Percentiles rank a stretch among this genome's conserved stretches.
phyloP scores from a whole-genome alignment of 2,888 invertebrate species.

The Globia sparganii region DNA sequence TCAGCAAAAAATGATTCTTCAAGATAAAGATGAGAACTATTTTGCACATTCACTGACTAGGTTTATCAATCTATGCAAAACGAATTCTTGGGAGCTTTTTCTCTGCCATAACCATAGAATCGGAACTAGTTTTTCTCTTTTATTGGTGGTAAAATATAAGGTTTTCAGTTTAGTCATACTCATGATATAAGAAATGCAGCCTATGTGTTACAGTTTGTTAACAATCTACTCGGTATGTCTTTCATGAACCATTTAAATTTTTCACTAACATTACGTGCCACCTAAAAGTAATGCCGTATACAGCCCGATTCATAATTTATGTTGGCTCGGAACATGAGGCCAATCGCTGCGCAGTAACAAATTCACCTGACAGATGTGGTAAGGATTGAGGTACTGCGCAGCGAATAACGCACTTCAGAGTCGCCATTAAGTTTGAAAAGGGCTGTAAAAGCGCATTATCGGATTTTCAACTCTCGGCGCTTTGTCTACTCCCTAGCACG shows the following conservation, averaged over 20 bases:
- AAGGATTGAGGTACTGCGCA: neutral
- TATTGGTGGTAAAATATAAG: slow-evolving; percentile 12
- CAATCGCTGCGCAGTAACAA: neutral
- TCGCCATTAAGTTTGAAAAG: neutral
- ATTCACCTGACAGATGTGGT: neutral
- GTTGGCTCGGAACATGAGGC: neutral
- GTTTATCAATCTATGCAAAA: neutral
- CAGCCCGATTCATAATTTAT: neutral
- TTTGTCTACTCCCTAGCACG: too few species aligned
- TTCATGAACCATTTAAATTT: neutral
- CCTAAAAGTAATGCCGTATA: neutral
- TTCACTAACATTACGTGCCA: neutral
- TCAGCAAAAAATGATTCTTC: neutral
- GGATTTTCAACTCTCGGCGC: neutral
- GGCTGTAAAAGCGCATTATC: neutral
- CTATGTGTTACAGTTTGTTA: slow-evolving; percentile 17
- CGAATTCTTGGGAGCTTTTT: neutral
- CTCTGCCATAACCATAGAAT: neutral
- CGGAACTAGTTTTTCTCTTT: neutral
- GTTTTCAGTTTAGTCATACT: neutral
- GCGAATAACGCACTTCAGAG: neutral
- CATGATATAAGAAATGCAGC: neutral
- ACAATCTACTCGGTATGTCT: slow-evolving; percentile 26
- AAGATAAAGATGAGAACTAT: neutral
- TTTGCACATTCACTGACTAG: slow-evolving; percentile 26